Evolutionary conservation across 2,113 vertebrate species (phyloP).

Genomic region (Ranitomeya variabilis): DNA sequence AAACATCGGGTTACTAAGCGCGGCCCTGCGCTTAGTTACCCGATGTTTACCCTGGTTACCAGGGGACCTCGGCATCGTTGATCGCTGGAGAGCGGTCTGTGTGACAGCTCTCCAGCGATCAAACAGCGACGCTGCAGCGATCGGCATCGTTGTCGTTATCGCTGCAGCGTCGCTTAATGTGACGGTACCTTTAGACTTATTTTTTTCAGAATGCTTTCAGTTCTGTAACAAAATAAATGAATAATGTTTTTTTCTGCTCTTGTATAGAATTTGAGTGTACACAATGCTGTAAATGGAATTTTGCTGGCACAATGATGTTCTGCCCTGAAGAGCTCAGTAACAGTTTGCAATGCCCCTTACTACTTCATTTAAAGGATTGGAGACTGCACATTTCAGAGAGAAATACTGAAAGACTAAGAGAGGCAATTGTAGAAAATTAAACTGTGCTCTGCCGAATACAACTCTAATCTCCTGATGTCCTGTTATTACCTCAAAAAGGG

Average conservation of each 20-base stretch:
- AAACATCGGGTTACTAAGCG: too few species aligned
- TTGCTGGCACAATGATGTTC: conserved; percentile 54
- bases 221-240: conserved; percentile 52
- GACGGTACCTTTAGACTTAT: too few species aligned
- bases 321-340: conserved; percentile 51
- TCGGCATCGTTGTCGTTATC: too few species aligned
- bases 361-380: conserved; percentile 53
- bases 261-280: conserved; percentile 51
- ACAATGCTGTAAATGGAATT: conserved; percentile 52
- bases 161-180: too few species aligned
- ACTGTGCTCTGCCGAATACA: conserved; percentile 31
- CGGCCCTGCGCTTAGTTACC: too few species aligned
- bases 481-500: conserved; percentile 16
- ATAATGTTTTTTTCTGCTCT: conserved; percentile 47
- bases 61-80: too few species aligned
- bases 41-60: too few species aligned
- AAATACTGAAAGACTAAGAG: conserved; percentile 16
- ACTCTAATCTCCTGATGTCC: conserved; percentile 42
- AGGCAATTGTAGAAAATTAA: conserved; percentile 54
- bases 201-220: conserved; percentile 13
- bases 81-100: too few species aligned
- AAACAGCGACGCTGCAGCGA: too few species aligned
- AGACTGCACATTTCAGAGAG: conserved; percentile 41
- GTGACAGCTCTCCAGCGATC: too few species aligned
- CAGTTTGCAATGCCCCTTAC: conserved; percentile 51